A percentile compares a stretch with the other conserved stretches of the same genome.
These are phyloP conservation scores for Dryobotodes eremita DNA, from an alignment of 2,888 invertebrate species.

Conservation along the genomic window DNA sequence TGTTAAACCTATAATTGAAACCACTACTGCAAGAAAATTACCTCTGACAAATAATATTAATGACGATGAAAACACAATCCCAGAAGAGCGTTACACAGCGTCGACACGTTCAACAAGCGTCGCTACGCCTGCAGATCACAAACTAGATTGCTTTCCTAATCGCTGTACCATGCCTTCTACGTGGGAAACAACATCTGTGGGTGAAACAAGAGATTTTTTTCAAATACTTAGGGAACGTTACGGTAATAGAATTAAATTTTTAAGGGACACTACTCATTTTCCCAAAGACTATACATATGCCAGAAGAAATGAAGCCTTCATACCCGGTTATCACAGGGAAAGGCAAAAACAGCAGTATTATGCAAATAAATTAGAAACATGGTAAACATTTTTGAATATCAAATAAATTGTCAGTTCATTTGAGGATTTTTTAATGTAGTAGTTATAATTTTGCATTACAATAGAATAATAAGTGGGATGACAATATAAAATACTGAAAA, in stretches of 20 bases:
- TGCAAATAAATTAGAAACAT: background rate
- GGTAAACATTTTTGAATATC: too few species aligned
- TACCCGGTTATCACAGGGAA: conserved; percentile 62
- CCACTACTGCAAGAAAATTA: background rate
- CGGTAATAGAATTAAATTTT: conserved; percentile 74
- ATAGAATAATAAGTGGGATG: background rate
- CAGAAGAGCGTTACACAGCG: too few species aligned
- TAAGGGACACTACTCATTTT: conserved; percentile 80
- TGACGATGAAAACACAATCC: conserved; percentile 38
- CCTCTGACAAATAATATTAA: background rate
- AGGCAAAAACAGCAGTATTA: background rate
- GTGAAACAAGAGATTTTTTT: conserved; percentile 83
- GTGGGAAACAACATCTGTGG: conserved; percentile 84
- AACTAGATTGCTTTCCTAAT: conserved; percentile 66
- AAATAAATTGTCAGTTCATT: background rate
- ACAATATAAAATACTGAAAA: background rate
- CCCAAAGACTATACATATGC: conserved; percentile 50
- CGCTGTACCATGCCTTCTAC: conserved; percentile 78
- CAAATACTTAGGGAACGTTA: conserved; percentile 79
- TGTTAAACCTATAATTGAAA: conserved; percentile 10
- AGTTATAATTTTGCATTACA: background rate
- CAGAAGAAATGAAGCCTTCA: conserved; percentile 62
- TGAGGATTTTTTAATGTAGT: background rate
- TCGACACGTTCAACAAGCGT: background rate
- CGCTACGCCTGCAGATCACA: background rate